A percentile compares a stretch with the other conserved stretches of the same genome.
Conservation (phyloP, 2,113 vertebrate genomes). For the Menidia beryllina region DNA sequence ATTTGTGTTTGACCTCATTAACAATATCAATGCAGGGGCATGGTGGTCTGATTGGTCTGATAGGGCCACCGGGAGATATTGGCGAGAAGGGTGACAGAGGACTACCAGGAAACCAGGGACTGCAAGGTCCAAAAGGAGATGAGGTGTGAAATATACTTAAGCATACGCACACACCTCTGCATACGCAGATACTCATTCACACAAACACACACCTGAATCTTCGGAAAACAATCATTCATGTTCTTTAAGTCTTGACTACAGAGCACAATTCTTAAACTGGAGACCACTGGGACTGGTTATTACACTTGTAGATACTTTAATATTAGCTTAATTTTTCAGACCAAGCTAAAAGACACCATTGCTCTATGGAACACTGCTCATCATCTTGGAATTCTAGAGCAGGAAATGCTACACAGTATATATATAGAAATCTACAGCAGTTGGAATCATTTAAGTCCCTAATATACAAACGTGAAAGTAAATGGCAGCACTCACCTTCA, state of each 20-base stretch:
- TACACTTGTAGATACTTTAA: not conserved
- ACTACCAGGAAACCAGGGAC: conserved; percentile 92
- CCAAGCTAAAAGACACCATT: no score
- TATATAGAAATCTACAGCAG: no score
- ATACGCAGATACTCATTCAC: no score
- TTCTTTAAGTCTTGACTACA: not conserved
- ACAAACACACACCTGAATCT: not conserved
- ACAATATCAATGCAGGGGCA: conserved; percentile 86
- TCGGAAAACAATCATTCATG: not conserved
- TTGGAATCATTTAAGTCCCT: no score
- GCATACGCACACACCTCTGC: not conserved
- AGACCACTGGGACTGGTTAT: not conserved
- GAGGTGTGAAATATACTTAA: conserved; percentile 80
- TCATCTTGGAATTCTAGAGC: no score
- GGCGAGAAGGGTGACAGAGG: conserved; percentile 97
- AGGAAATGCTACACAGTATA: no score
- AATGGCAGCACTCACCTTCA: no score
- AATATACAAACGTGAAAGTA: no score
- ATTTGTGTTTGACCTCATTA: conserved; percentile 6
- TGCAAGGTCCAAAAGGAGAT: conserved; percentile 92
- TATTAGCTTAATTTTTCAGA: not conserved
- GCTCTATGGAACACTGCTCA: no score
- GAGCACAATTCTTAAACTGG: not conserved
- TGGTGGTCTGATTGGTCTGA: conserved; percentile 94
- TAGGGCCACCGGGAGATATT: conserved; percentile 93